Percentiles rank a stretch among this genome's conserved stretches.
Evolutionary conservation across 2,888 invertebrate genomes (phyloP).

Genomic region (Drosophila macrospina): DNA sequence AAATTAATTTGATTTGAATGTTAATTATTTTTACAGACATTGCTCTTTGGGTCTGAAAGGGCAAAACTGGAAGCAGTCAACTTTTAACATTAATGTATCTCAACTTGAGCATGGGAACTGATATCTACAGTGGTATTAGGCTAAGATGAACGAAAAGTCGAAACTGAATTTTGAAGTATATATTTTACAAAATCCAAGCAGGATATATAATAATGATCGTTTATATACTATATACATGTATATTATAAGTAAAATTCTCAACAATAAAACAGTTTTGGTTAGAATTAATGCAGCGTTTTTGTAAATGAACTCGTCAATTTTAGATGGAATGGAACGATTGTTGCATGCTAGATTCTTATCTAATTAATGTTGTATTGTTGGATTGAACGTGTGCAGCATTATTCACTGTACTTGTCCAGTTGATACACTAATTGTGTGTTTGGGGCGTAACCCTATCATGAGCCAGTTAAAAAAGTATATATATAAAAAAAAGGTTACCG

Average conservation of each 20-base stretch:
- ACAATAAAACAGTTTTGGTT: not conserved
- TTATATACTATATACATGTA: too few species aligned
- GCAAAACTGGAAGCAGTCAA: conserved; percentile 14
- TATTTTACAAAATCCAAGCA: too few species aligned
- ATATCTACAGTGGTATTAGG: conserved; percentile 17
- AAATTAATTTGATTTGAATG: conserved; percentile 73
- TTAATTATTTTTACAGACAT: conserved; percentile 69
- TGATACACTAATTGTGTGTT: conserved; percentile 34
- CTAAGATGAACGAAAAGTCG: not conserved
- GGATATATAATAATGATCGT: too few species aligned
- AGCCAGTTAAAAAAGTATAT: conserved; percentile 11
- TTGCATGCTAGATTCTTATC: conserved; percentile 10
- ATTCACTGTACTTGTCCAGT: conserved; percentile 32
- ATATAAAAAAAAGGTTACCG: conserved; percentile 39
- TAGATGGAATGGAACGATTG: not conserved
- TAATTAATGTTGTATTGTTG: conserved; percentile 4
- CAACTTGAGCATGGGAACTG: conserved; percentile 6
- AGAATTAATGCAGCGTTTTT: not conserved
- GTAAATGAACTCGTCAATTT: not conserved
- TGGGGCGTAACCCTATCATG: conserved; percentile 41
- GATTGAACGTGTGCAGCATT: conserved; percentile 2
- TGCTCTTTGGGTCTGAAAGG: conserved; percentile 1
- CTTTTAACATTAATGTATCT: conserved; percentile 23
- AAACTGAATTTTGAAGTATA: too few species aligned
- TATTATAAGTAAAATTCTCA: too few species aligned